These are phyloP conservation scores for Microctenopoma steveboyesi DNA, from an alignment of 2,797 vertebrate genomes.

Conservation along the genomic window DNA sequence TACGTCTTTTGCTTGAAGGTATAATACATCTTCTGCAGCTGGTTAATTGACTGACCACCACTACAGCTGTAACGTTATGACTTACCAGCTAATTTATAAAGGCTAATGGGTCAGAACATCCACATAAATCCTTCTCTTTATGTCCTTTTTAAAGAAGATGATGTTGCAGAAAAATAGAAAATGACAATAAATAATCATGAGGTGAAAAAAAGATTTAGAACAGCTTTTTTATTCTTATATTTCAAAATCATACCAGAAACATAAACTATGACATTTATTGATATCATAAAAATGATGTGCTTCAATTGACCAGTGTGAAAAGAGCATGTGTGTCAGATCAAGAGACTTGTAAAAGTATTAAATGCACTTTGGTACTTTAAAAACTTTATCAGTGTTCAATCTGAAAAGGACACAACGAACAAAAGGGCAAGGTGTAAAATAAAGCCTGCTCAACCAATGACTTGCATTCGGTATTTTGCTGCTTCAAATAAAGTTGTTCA, in stretches of 20 bases:
- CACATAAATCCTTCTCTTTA: slow-evolving; percentile 16
- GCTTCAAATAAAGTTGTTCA: slow-evolving; percentile 30
- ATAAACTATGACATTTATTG: slow-evolving; percentile 18
- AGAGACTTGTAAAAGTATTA: neutral
- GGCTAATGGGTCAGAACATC: slow-evolving; percentile 3
- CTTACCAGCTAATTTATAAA: slow-evolving; percentile 26
- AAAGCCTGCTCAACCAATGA: slow-evolving; percentile 35
- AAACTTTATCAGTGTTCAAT: slow-evolving; percentile 38
- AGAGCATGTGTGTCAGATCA: slow-evolving; percentile 1
- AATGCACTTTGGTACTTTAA: slow-evolving; percentile 38
- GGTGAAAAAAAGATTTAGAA: neutral
- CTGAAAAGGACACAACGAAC: slow-evolving; percentile 33
- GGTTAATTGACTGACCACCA: slow-evolving; percentile 34
- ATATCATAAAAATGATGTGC: slow-evolving; percentile 32
- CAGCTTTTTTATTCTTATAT: neutral
- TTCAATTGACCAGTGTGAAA: slow-evolving; percentile 4
- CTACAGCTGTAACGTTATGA: slow-evolving; percentile 18
- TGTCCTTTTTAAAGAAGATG: slow-evolving; percentile 9
- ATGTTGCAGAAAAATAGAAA: neutral
- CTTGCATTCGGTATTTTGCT: slow-evolving; percentile 8
- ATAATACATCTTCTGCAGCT: neutral
- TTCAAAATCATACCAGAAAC: neutral
- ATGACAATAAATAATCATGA: neutral
- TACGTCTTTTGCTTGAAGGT: neutral
- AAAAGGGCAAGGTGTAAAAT: slow-evolving; percentile 40